Evolutionary conservation across 1,140 invertebrate species (phyloP).

Genomic region (Drosophila nebulosa): DNA sequence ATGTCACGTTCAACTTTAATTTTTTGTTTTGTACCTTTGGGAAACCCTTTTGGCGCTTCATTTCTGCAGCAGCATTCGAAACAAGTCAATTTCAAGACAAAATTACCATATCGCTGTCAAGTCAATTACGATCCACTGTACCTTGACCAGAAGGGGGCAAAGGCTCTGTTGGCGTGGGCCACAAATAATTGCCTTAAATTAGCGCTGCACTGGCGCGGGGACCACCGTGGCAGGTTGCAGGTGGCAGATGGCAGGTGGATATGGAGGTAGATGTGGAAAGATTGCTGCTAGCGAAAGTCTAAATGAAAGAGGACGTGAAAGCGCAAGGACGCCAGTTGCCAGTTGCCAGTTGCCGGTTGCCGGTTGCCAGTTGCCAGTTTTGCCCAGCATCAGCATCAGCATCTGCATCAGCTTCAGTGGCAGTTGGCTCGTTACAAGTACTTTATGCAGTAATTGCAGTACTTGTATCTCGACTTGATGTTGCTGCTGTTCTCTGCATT

Average conservation of each 20-base stretch:
- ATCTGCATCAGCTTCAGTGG: conserved; percentile 27
- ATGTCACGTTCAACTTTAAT: no score
- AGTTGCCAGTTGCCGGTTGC: neutral
- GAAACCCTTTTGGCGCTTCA: neutral
- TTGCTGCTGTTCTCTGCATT: conserved; percentile 15
- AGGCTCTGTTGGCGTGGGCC: conserved; percentile 22
- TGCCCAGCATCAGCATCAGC: conserved; percentile 23
- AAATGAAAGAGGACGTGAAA: conserved; percentile 5
- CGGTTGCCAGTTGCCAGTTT: conserved; percentile 8
- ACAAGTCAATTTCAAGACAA: neutral
- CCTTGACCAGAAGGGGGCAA: conserved; percentile 2
- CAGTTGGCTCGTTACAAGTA: conserved; percentile 67
- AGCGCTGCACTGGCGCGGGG: conserved; percentile 43
- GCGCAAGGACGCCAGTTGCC: conserved; percentile 1
- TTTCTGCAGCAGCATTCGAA: neutral
- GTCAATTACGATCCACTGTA: conserved; percentile 31
- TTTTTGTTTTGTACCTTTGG: no score
- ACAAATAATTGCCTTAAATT: conserved; percentile 79
- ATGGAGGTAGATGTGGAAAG: neutral
- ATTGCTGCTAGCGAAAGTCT: neutral
- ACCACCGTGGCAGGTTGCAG: neutral
- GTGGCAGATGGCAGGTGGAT: neutral
- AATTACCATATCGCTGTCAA: neutral
- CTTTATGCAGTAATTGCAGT: conserved; percentile 77
- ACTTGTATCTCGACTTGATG: conserved; percentile 57